Conservation (phyloP, 2,113 vertebrate species). For the Rhegmatorhina hoffmannsi region DNA sequence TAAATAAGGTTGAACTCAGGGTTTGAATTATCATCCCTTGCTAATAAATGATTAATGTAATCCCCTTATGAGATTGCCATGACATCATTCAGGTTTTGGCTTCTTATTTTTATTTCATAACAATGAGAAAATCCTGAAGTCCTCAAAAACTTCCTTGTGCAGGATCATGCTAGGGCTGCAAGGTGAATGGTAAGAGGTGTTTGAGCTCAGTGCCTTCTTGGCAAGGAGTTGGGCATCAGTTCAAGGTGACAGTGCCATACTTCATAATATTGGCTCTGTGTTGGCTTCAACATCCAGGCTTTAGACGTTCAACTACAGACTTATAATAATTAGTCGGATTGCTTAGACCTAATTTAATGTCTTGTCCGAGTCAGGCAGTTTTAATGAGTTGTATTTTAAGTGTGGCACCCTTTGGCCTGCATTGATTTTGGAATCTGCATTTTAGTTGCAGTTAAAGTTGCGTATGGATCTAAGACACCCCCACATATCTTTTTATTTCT, state of each 20-base stretch:
- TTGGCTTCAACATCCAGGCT: not conserved
- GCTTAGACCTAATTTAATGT: not conserved
- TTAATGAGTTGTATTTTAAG: not conserved
- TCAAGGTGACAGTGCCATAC: rapidly evolving
- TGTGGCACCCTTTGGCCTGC: not conserved
- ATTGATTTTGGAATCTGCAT: not conserved
- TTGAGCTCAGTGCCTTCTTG: not conserved
- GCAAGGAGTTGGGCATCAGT: rapidly evolving
- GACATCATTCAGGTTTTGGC: not conserved
- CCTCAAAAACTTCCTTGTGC: not conserved
- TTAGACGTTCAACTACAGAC: not conserved
- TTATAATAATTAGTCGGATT: not conserved
- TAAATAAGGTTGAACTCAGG: not conserved
- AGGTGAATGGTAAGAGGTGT: rapidly evolving
- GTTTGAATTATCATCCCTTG: not conserved
- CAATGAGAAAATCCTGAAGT: not conserved
- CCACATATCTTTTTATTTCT: not conserved
- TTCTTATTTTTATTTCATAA: conserved; percentile 19
- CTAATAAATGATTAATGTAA: conserved; percentile 28
- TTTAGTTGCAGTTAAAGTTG: not conserved
- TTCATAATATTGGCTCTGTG: rapidly evolving
- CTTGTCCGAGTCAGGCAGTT: not conserved
- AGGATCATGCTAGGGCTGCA: not conserved
- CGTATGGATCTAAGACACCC: not conserved
- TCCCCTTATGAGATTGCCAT: not conserved